These are phyloP conservation scores for Oceanites oceanicus DNA, from an alignment of 2,113 vertebrate genomes.

Conservation along the genomic window DNA sequence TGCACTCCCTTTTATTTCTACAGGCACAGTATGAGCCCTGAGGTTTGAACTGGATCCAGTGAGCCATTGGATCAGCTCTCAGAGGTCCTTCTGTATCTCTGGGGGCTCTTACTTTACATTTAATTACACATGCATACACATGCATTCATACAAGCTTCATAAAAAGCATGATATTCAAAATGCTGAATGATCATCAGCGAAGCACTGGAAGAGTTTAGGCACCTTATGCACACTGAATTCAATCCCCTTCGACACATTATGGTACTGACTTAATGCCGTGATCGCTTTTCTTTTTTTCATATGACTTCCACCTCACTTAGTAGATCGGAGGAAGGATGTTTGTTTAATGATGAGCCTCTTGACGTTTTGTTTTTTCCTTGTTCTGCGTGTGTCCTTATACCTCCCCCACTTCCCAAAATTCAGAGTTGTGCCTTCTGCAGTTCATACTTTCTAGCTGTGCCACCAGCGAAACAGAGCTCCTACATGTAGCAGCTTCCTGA, in stretches of 20 bases:
- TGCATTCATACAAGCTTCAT: not conserved
- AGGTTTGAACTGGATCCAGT: not conserved
- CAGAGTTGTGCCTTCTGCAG: conserved; percentile 3
- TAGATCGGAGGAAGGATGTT: not conserved
- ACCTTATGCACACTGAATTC: not conserved
- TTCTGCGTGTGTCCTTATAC: not conserved
- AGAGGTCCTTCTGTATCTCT: not conserved
- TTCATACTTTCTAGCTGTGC: not conserved
- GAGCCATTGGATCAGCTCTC: not conserved
- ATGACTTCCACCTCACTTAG: not conserved
- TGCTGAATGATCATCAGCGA: not conserved
- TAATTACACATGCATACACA: not conserved
- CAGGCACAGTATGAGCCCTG: not conserved
- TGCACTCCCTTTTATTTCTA: not conserved
- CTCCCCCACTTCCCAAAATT: not conserved
- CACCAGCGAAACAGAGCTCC: not conserved
- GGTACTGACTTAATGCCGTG: not conserved
- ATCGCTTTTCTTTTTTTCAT: not conserved
- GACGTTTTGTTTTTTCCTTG: not conserved
- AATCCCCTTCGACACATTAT: not conserved
- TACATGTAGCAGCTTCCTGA: not conserved
- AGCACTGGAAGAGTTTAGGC: not conserved
- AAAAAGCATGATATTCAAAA: not conserved
- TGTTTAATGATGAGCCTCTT: not conserved
- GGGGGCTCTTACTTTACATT: not conserved